A percentile compares a stretch with the other conserved stretches of the same genome.
These are phyloP conservation scores for Habroteleia sp. DNA, from an alignment of 2,888 invertebrate species.

Conservation along the genomic window DNA sequence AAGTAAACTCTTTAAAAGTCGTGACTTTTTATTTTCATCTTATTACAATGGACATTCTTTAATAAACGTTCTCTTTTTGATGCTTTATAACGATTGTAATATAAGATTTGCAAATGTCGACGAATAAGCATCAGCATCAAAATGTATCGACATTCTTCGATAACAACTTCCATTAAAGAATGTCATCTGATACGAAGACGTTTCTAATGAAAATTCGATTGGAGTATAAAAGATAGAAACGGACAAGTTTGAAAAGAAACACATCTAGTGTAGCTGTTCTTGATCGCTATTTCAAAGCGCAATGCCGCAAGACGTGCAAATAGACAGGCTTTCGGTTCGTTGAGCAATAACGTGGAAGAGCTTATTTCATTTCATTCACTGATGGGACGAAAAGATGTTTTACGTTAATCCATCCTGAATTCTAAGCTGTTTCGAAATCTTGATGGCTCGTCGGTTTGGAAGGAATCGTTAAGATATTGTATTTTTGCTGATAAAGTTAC, in stretches of 20 bases:
- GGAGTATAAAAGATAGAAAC: slow-evolving; percentile 28
- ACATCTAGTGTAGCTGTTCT: slow-evolving; percentile 18
- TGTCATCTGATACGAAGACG: slow-evolving; percentile 39
- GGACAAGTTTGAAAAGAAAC: slow-evolving; percentile 36
- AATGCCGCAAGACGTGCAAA: slow-evolving; percentile 43
- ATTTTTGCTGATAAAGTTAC: not conserved
- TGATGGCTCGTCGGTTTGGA: slow-evolving; percentile 21
- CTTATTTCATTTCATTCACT: slow-evolving; percentile 40
- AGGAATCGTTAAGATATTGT: slow-evolving; percentile 10
- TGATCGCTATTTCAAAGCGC: slow-evolving; percentile 30
- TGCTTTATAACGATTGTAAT: slow-evolving; percentile 1
- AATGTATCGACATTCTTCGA: slow-evolving; percentile 24
- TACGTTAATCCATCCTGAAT: slow-evolving; percentile 34
- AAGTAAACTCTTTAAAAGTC: not conserved
- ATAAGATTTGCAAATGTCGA: not conserved
- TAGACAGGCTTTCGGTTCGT: slow-evolving; percentile 46
- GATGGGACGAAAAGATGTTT: slow-evolving; percentile 30
- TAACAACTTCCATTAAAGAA: slow-evolving; percentile 36
- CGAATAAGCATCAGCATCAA: slow-evolving; percentile 7
- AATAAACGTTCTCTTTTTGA: not conserved
- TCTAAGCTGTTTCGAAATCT: slow-evolving; percentile 23
- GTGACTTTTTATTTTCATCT: too few relatives aligned
- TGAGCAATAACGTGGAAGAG: slow-evolving; percentile 40
- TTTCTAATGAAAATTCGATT: slow-evolving; percentile 52
- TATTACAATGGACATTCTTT: too few relatives aligned